Percentiles rank a stretch among this genome's conserved stretches.
phyloP scores from a whole-genome alignment of 2,113 vertebrate genomes.

The Sylvilagus bachmani region DNA sequence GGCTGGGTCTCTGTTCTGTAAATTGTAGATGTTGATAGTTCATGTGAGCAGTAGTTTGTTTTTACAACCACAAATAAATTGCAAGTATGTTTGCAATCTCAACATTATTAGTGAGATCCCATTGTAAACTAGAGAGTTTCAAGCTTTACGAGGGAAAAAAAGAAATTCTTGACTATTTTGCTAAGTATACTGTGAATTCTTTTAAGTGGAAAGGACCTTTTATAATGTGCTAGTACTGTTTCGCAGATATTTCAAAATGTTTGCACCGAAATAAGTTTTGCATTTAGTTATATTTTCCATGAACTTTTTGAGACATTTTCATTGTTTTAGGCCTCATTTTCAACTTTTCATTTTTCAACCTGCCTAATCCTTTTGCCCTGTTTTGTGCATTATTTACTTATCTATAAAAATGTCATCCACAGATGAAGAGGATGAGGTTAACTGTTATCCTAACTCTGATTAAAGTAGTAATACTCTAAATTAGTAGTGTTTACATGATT shows the following conservation, averaged over 20 bases:
- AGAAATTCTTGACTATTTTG: neutral
- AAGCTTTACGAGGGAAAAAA: neutral
- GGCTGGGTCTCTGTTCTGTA: neutral
- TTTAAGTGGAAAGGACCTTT: neutral
- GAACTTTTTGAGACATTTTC: too few relatives aligned
- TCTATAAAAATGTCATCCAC: neutral
- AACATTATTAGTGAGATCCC: neutral
- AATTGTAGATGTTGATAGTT: neutral
- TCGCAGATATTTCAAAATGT: too few relatives aligned
- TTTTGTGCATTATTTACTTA: conserved; percentile 14
- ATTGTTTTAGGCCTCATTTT: neutral
- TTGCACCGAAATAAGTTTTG: too few relatives aligned
- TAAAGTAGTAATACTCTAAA: neutral
- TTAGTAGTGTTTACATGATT: neutral
- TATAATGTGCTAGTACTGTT: neutral
- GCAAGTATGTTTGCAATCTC: neutral
- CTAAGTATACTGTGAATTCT: neutral
- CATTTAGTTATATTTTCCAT: too few relatives aligned
- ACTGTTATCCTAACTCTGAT: neutral
- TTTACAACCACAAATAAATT: neutral
- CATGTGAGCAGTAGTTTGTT: neutral
- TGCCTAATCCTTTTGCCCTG: neutral
- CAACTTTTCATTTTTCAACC: neutral
- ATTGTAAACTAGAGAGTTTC: neutral
- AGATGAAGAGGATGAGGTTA: neutral